Evolutionary conservation across 2,113 vertebrate genomes (phyloP).

Genomic region (Melanotaenia duboulayi): DNA sequence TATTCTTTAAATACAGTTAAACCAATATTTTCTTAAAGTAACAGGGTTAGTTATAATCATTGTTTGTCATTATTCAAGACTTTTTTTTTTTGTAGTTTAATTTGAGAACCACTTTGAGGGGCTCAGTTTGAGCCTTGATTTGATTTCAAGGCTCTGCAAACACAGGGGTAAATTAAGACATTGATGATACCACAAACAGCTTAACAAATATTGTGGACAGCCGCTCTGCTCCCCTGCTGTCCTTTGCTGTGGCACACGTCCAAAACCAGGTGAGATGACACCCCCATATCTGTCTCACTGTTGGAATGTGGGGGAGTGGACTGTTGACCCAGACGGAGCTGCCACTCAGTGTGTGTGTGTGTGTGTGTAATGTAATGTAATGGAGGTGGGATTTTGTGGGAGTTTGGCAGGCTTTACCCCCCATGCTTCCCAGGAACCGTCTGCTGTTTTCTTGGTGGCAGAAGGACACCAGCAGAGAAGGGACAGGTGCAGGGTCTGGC

Average conservation of each 20-base stretch:
- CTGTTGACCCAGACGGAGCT: slow-evolving; percentile 82
- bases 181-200: slow-evolving; percentile 67
- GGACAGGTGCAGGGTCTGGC: slow-evolving; percentile 78
- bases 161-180: slow-evolving; percentile 67
- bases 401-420: slow-evolving; percentile 40
- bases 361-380: slow-evolving; percentile 22
- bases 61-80: not conserved
- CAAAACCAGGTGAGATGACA: slow-evolving; percentile 74
- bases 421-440: slow-evolving; percentile 53
- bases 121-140: not conserved
- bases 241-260: slow-evolving; percentile 53
- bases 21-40: not conserved
- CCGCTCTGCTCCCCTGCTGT: slow-evolving; percentile 44
- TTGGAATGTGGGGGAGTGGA: slow-evolving; percentile 62
- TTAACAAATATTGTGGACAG: slow-evolving; percentile 75
- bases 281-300: slow-evolving; percentile 64
- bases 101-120: not conserved
- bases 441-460: slow-evolving; percentile 63
- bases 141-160: slow-evolving; percentile 38
- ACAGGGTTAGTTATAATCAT: too few relatives aligned
- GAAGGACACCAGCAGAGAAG: slow-evolving; percentile 73
- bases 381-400: slow-evolving; percentile 27
- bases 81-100: not conserved
- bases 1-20: too few relatives aligned
- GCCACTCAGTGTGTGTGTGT: slow-evolving; percentile 79